These are phyloP conservation scores for Rhabdophis nuchalis DNA, from an alignment of 2,797 vertebrate genomes.

Conservation along the genomic window DNA sequence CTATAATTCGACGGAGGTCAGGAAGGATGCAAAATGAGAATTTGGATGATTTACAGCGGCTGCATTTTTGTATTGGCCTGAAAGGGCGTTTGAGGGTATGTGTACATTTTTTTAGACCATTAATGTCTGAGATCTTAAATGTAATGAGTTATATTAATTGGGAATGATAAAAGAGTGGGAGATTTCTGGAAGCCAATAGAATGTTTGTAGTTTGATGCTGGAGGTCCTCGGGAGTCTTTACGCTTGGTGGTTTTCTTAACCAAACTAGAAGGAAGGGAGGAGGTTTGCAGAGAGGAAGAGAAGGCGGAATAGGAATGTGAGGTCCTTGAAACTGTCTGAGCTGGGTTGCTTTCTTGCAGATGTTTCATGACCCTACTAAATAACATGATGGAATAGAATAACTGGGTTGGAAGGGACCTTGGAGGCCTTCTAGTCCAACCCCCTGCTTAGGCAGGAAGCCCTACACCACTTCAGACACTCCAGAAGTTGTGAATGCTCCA, in stretches of 20 bases:
- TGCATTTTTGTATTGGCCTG: neutral
- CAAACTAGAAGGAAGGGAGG: neutral
- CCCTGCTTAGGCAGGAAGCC: neutral
- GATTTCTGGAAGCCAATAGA: neutral
- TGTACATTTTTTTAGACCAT: neutral
- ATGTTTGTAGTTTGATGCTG: neutral
- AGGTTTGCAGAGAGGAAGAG: neutral
- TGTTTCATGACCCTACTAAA: neutral
- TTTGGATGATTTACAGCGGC: neutral
- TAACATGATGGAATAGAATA: neutral
- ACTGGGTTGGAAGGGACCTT: neutral
- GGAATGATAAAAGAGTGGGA: neutral
- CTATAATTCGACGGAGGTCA: neutral
- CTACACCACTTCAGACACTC: neutral
- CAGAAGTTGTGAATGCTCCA: no score
- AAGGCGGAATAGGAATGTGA: no score
- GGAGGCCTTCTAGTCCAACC: neutral
- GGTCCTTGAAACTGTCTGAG: neutral
- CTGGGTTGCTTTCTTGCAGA: neutral
- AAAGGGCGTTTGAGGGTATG: neutral
- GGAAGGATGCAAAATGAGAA: fast-evolving
- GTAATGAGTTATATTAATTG: neutral
- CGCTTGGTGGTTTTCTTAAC: neutral
- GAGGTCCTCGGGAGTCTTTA: no score
- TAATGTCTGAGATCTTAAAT: neutral